Base-by-base conservation (phyloP, 2,888 invertebrate genomes). In the Microplitis deprimator region DNA sequence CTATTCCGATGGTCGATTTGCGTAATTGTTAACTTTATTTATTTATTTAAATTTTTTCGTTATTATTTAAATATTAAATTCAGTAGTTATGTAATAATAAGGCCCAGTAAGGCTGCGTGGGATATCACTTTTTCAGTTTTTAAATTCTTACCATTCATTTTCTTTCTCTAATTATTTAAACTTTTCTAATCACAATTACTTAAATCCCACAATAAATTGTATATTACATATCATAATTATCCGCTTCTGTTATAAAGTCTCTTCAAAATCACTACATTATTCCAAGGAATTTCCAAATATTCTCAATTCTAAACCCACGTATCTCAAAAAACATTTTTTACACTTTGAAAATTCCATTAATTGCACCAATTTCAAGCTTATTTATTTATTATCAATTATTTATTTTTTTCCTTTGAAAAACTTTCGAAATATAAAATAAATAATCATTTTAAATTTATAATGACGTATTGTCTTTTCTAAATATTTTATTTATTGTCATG, bases 41-140 rank as follows among this genome's bases (percentile, higher is more conserved):
- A 84, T 83, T 83, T 86, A 50, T 50, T 50, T 10, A 50, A 50
- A 85, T 84, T 84, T 79, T 81, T 82, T 83, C 84, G 82, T 79
- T 81, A 76, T 84, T 85, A 85, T 65, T 79, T 85, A 81, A 83
- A 82, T 86, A 86, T 78, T 85, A 80, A 87, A 87, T 88, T 87
- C 85, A 87, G 84, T 86, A 88, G 81, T 88, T 86, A 87, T 88
- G 89, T 85, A 86, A 88, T 88, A 88, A 89, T 89, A 89, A 89
- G 89, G 89, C 89, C 89, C 87, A 89, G 89, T 89, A 89, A 89
- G 89, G 89, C 89, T 88, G 86, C 86, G 89, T 89, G 89, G 89
- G 85, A 81, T 79, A 75, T 83, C 82, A 82, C 83, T 82, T 79
- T 85, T 84, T 71, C 73, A 73, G 73, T 81, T 84, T 79, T 81